These are phyloP conservation scores for Zosterops borbonicus DNA, from an alignment of 2,113 vertebrate species.

Conservation along the genomic window DNA sequence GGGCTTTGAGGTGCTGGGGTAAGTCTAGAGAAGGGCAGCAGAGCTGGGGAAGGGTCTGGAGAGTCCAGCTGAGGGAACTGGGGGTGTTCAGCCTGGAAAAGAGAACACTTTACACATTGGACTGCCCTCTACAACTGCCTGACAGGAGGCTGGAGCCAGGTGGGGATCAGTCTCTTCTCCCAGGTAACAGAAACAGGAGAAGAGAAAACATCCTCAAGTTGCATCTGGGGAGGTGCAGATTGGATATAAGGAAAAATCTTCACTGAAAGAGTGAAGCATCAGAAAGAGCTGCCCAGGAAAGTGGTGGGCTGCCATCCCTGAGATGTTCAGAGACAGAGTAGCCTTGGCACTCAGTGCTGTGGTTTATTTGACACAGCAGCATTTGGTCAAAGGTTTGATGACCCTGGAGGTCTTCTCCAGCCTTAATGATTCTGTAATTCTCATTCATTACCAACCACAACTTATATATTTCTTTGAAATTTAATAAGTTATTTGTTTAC, in stretches of 20 bases:
- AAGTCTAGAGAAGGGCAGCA: background rate
- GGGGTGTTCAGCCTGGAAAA: background rate
- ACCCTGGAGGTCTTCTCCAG: background rate
- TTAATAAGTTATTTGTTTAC: background rate
- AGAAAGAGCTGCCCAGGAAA: background rate
- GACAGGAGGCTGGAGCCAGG: background rate
- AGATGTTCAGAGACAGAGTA: background rate
- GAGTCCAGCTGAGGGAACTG: background rate
- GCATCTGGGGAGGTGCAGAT: background rate
- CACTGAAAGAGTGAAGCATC: background rate
- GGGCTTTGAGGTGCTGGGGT: background rate
- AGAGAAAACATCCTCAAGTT: background rate
- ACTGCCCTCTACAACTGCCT: background rate
- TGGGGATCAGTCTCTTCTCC: background rate
- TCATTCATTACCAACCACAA: background rate
- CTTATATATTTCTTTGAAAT: background rate
- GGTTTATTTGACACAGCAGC: fast-evolving
- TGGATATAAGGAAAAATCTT: background rate
- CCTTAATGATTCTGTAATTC: background rate
- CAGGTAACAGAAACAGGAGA: background rate
- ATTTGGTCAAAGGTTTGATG: fast-evolving
- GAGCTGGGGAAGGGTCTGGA: background rate
- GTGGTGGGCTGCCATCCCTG: background rate
- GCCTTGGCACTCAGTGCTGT: background rate
- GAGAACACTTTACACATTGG: background rate